Base-by-base conservation (phyloP, 1,140 invertebrate species). In the Dufourea novaeangliae region DNA sequence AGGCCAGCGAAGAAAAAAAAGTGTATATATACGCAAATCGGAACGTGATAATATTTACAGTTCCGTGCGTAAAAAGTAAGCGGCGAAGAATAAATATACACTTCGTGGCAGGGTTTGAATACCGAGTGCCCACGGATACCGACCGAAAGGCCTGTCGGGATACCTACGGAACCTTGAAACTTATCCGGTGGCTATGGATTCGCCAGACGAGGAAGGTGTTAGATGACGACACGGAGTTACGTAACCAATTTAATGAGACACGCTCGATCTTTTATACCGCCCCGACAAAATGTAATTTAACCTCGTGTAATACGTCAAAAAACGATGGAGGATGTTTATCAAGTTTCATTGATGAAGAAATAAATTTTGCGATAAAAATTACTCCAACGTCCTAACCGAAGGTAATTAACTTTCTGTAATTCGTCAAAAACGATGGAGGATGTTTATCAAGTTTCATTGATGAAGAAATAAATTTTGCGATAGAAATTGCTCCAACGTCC, bases 41-140 rank as follows among this genome's bases (percentile, higher is more conserved):
- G 32, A 68, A 41, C 46, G 71, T 27, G 50, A 84, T 84, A 84
- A 84, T 82, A 82, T 84, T 82, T 84, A 82, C 57, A 82, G 67
- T 57, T 44, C 56, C 54, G 25, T 39, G 70, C 34, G 80, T 84
- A 82, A 84, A 79, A 82, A 82, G 82, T 82, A 72, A 75, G 67
- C 71, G 56, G 41, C 50, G 25, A n/a, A 57, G 71, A 82, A 82
- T 72, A 84, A 84, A 84, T 79, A 84, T 78, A 83, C 82, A 82
- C 50, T 44, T 54, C 22, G 68, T 32, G 69, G 37, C 56, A 61
- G 46, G n/a, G 29, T 32, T 80, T 29, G 59, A 20, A 69, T 75
- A 67, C 52, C 62, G 46, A n/a, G 46, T 54, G 50, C 39, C n/a
- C 59, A 50, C 37, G 70, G n/a, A 27, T 50, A 72, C 22, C 59